Conservation (phyloP, 2,113 vertebrate species). For the Sterrhoptilus dennistouni region DNA sequence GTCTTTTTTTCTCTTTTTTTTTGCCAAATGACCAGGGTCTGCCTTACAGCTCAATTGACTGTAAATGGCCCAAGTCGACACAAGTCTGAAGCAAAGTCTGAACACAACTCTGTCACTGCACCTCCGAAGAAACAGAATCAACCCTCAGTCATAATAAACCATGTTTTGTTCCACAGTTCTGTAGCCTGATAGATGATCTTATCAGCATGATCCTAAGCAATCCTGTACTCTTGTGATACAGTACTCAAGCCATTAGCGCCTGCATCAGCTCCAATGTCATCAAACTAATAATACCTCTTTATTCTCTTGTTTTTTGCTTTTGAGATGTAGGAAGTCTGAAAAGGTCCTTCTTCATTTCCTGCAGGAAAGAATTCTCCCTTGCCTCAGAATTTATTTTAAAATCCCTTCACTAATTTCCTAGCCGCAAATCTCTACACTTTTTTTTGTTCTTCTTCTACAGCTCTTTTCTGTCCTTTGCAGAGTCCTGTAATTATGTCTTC, state of each 20-base stretch:
- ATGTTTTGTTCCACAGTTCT: background rate
- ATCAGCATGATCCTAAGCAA: background rate
- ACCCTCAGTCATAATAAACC: background rate
- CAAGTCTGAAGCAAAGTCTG: background rate
- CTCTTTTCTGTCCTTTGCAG: background rate
- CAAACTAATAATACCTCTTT: background rate
- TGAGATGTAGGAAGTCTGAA: background rate
- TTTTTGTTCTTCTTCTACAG: background rate
- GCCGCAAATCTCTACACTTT: background rate
- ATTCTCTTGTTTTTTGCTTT: background rate
- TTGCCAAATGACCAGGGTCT: background rate
- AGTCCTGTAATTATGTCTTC: background rate
- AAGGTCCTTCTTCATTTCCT: background rate
- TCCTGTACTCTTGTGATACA: background rate
- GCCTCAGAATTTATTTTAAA: background rate
- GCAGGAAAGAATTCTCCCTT: background rate
- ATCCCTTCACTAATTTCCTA: background rate
- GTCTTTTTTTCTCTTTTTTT: background rate
- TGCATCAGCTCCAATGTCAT: background rate
- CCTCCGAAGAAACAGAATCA: background rate
- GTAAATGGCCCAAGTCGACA: background rate
- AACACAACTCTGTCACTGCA: background rate
- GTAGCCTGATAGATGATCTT: background rate
- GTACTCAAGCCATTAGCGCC: background rate
- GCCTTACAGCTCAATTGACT: background rate